A percentile compares a stretch with the other conserved stretches of the same genome.
phyloP scores from a whole-genome alignment of 2,797 vertebrate species.

The Heterohyrax brucei region DNA sequence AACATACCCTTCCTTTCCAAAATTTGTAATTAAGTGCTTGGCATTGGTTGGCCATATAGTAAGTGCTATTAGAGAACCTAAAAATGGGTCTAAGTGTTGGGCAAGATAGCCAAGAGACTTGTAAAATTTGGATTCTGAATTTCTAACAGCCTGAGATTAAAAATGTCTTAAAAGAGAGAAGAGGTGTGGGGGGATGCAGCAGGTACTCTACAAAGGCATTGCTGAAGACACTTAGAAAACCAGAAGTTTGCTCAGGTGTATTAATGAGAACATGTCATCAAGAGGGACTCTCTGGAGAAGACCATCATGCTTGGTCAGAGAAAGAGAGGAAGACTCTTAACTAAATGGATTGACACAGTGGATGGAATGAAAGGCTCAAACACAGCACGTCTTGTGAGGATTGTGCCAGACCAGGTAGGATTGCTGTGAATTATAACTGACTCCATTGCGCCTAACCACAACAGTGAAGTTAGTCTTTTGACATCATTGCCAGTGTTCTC shows the following conservation, averaged over 20 bases:
- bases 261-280: neutral
- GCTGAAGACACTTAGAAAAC: neutral
- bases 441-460: neutral
- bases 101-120: neutral
- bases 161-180: neutral
- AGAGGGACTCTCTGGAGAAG: neutral
- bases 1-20: constrained; percentile 44
- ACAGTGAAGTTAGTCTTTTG: neutral
- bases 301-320: neutral
- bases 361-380: neutral
- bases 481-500: neutral
- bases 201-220: neutral
- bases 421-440: neutral
- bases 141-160: neutral
- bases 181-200: neutral
- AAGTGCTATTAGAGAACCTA: constrained; percentile 63
- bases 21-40: constrained; percentile 69
- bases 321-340: neutral
- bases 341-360: neutral
- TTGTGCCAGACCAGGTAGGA: neutral
- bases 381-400: neutral
- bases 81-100: constrained; percentile 35
- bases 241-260: neutral
- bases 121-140: constrained; percentile 33
- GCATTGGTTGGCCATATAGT: constrained; percentile 33